Evolutionary conservation across 2,797 vertebrate genomes (phyloP), one percentile per base, ranked within the genome.

Genomic region (Cossypha heuglini): DNA sequence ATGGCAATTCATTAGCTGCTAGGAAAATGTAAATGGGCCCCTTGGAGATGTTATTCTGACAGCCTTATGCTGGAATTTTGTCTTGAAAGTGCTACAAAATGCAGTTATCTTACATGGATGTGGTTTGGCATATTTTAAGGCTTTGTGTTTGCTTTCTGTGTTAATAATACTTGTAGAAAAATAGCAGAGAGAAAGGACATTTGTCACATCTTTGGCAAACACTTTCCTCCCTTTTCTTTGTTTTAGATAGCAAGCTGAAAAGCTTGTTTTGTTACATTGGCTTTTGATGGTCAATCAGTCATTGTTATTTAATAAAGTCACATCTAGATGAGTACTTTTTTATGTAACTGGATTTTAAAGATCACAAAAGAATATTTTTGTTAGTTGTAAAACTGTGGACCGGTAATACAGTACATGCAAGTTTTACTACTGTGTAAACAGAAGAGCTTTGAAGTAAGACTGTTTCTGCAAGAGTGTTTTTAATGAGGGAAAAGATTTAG

Each of bases 1-100:
- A 35, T 82, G 72, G 42, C 64, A 93, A 83, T 94, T 92, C 82
- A 91, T 91, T 94, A 88, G 64, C 49, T 91, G 31, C 78, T 91
- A 86, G 42, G 49, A 92, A 92, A 86, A 94, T 46, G 72, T 77
- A 92, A 93, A 83, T 72, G 15, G 75, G 54, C 61, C 78, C 78
- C 83, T 95, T 89, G 92, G 92, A 95, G 40, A 75, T 89, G 45
- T 92, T 86, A 62, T 83, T 93, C 92, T 89, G 72, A 58, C 94
- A 88, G 33, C 42, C 57, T 86, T 92, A 64, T 90, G 94, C 46
- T 96, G 64, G 58, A 92, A 58, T 92, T 95, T 91, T 92, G 38
- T 86, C 64, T 92, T 91, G 25, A 77, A 93, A 89, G 59, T 45
- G 20, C n/a, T 90, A 59, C 43, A 51, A 19, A 83, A 46, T 78